Conservation (phyloP, 1,140 invertebrate species). For the Halictus rubicundus region DNA sequence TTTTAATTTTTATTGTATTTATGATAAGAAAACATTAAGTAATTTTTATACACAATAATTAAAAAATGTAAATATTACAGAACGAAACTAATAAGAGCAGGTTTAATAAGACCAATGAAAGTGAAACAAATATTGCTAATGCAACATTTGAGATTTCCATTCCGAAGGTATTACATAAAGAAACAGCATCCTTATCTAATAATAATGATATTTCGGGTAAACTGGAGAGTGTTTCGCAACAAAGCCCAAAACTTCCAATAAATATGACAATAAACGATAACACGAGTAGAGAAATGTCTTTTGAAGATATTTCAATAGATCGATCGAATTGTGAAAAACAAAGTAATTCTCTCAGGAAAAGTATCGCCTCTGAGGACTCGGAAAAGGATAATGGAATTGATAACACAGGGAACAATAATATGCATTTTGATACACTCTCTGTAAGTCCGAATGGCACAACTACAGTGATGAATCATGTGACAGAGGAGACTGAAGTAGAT, state of each 20-base stretch:
- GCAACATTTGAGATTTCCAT: constrained; percentile 75
- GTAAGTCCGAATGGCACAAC: constrained; percentile 54
- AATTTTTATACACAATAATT: constrained; percentile 11
- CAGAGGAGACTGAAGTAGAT: constrained; percentile 63
- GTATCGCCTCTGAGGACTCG: constrained; percentile 39
- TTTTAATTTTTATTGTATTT: background rate
- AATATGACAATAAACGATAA: constrained; percentile 77
- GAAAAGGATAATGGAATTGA: constrained; percentile 57
- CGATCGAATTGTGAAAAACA: constrained; percentile 61
- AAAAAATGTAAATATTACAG: constrained; percentile 55
- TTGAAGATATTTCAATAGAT: constrained; percentile 54
- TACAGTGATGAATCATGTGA: constrained; percentile 41
- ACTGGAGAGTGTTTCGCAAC: constrained; percentile 65
- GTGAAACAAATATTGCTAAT: constrained; percentile 71
- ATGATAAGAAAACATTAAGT: background rate
- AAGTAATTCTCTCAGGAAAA: constrained; percentile 69
- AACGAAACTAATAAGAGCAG: constrained; percentile 69
- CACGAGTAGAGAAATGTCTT: constrained; percentile 52
- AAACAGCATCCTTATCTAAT: constrained; percentile 67
- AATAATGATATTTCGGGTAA: constrained; percentile 71
- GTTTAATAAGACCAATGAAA: constrained; percentile 67
- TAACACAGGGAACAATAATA: constrained; percentile 67
- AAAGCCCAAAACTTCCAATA: constrained; percentile 71
- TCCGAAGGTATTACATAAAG: constrained; percentile 72
- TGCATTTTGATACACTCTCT: constrained; percentile 56